Evolutionary conservation across 2,113 vertebrate genomes (phyloP).

Genomic region (Colius striatus): DNA sequence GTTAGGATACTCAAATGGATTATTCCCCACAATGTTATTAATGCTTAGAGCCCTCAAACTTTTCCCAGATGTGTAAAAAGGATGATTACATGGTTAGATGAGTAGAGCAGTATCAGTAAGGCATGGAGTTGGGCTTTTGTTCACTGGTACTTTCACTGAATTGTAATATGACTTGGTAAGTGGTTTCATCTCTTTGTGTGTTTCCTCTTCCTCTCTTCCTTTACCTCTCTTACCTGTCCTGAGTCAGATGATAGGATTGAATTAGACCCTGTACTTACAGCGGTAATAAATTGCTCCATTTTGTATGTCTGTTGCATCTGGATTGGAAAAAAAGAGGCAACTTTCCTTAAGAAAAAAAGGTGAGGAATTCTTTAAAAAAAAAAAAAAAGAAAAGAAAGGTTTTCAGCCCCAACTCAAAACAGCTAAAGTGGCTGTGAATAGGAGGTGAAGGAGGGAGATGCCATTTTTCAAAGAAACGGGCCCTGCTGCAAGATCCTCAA

Average conservation of each 20-base stretch:
- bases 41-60: neutral
- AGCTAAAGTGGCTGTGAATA: neutral
- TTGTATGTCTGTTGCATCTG: neutral
- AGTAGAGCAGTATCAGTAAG: neutral
- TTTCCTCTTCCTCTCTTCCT: neutral
- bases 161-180: neutral
- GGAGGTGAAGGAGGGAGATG: neutral
- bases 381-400: neutral
- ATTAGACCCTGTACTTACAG: neutral
- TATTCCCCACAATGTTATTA: neutral
- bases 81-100: neutral
- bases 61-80: neutral
- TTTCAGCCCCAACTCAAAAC: neutral
- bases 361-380: neutral
- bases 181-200: neutral
- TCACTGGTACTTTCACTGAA: neutral
- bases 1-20: neutral
- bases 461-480: neutral
- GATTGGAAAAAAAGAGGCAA: neutral
- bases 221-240: neutral
- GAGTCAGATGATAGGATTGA: neutral
- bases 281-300: neutral
- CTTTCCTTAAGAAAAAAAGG: neutral
- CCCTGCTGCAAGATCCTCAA: neutral
- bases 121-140: neutral